Conservation (phyloP, 2,888 invertebrate genomes). For the Drosophila leonis region DNA sequence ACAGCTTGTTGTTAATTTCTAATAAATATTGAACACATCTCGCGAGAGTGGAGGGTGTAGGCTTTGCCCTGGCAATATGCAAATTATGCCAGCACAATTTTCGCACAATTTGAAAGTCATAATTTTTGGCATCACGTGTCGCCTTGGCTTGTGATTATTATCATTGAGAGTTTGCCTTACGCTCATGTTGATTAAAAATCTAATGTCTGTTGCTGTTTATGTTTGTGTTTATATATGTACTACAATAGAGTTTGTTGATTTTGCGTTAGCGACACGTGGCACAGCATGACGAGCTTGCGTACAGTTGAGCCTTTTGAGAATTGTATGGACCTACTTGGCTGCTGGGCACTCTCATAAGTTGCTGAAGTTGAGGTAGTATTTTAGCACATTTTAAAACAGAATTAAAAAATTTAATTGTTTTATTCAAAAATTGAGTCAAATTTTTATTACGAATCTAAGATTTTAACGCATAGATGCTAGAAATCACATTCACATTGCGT, state of each 20-base stretch:
- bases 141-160: conserved; percentile 70
- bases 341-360: too few relatives aligned
- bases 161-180: conserved; percentile 54
- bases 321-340: not conserved
- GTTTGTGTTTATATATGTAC: conserved; percentile 31
- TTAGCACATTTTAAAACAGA: too few relatives aligned
- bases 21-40: conserved; percentile 72
- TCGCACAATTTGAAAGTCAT: conserved; percentile 65
- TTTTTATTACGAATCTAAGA: too few relatives aligned
- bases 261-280: conserved; percentile 63
- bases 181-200: conserved; percentile 55
- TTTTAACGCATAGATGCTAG: too few relatives aligned
- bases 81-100: conserved; percentile 68
- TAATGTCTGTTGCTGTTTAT: conserved; percentile 44
- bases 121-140: conserved; percentile 71
- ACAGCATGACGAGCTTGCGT: conserved; percentile 8
- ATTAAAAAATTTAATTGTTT: too few relatives aligned
- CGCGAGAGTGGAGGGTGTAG: conserved; percentile 9
- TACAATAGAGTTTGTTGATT: conserved; percentile 49
- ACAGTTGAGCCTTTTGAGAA: conserved; percentile 35
- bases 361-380: too few relatives aligned
- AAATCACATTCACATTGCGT: too few relatives aligned
- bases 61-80: conserved; percentile 51
- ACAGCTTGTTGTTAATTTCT: conserved; percentile 79
- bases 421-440: too few relatives aligned